phyloP scores from a whole-genome alignment of 2,113 vertebrate genomes.

The Apus apus region DNA sequence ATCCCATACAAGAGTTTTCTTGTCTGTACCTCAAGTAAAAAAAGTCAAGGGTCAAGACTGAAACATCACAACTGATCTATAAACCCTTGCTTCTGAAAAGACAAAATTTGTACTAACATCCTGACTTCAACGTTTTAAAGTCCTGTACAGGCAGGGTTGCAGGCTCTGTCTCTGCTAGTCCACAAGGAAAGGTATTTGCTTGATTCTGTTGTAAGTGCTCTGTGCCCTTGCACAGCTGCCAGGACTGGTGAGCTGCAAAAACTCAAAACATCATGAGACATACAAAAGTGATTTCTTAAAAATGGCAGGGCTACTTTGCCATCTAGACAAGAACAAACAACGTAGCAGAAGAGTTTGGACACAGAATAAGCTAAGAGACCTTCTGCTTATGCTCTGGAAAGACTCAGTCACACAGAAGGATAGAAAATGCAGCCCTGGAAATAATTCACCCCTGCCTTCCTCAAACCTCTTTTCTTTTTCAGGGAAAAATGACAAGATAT shows the following conservation, averaged over 20 bases:
- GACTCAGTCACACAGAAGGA: background rate
- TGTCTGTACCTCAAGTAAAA: background rate
- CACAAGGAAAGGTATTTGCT: accelerated
- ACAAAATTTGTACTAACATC: background rate
- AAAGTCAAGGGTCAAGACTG: background rate
- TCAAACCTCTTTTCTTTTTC: background rate
- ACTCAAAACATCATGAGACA: accelerated
- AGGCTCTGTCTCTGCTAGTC: background rate
- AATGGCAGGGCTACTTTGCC: background rate
- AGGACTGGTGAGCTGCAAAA: background rate
- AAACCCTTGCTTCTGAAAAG: background rate
- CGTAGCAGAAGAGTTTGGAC: background rate
- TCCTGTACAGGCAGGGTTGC: background rate
- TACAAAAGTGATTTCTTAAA: background rate
- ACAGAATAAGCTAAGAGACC: background rate
- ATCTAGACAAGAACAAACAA: background rate
- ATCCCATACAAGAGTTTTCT: background rate
- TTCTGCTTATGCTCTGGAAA: background rate
- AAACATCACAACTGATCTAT: background rate
- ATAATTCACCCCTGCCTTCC: background rate
- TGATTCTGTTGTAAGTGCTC: background rate
- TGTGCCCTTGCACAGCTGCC: background rate
- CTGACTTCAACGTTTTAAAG: background rate
- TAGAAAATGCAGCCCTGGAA: background rate
- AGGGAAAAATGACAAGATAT: background rate